Percentiles rank a stretch among this genome's conserved stretches.
Conservation (phyloP, 2,113 vertebrate species). For the Plectropomus leopardus region DNA sequence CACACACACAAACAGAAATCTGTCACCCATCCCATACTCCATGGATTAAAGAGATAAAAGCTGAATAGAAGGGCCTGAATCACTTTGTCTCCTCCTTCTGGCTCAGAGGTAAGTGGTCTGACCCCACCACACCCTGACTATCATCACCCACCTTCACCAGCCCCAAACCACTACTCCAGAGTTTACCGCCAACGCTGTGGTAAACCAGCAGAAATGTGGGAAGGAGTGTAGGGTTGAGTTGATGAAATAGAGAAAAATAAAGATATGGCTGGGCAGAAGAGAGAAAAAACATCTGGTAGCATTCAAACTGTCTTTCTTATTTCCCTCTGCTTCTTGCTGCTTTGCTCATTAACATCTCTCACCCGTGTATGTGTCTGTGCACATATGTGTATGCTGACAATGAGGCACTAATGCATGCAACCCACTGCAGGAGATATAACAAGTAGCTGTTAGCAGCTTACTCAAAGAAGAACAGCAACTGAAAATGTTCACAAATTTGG, state of each 20-base stretch:
- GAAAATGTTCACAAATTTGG: too few species aligned
- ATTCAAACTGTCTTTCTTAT: constrained; percentile 64
- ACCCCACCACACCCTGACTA: constrained; percentile 61
- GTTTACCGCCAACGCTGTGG: constrained; percentile 58
- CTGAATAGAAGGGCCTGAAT: constrained; percentile 22
- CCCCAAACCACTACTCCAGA: constrained; percentile 50
- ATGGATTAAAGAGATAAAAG: neutral
- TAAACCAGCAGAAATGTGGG: constrained; percentile 70
- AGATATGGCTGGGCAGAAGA: constrained; percentile 59
- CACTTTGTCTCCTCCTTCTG: constrained; percentile 31
- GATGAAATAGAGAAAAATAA: constrained; percentile 65
- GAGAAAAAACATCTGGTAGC: constrained; percentile 76
- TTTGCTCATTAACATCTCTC: constrained; percentile 72
- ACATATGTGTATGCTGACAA: constrained; percentile 34
- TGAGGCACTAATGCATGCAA: constrained; percentile 23
- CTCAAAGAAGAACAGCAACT: too few species aligned
- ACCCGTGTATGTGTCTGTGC: constrained; percentile 29
- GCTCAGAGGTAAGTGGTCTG: constrained; percentile 61
- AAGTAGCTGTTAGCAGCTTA: too few species aligned
- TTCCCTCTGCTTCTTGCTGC: constrained; percentile 49
- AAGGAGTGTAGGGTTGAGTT: constrained; percentile 36
- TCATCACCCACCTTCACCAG: constrained; percentile 65
- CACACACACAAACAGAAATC: constrained; percentile 56
- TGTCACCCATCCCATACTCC: constrained; percentile 54
- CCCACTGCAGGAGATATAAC: too few species aligned